A percentile compares a stretch with the other conserved stretches of the same genome.
Evolutionary conservation across 1,140 invertebrate species (phyloP).

Genomic region (Pseudomyrmex gracilis): DNA sequence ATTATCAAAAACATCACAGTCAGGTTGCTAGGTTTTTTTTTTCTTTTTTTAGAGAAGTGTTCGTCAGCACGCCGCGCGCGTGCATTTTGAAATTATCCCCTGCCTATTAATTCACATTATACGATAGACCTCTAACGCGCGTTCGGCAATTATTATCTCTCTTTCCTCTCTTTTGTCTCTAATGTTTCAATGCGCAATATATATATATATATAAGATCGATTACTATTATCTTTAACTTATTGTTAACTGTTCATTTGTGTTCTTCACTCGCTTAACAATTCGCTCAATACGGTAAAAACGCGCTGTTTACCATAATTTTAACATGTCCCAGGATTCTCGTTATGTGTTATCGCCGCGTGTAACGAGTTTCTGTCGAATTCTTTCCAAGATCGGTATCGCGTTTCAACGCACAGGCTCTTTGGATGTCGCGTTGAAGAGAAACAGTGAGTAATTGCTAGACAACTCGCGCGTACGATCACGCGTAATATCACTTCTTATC

Average conservation of each 20-base stretch:
- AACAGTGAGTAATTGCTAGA: slow-evolving; percentile 39
- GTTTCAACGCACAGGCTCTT: slow-evolving; percentile 18
- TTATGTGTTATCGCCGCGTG: not conserved
- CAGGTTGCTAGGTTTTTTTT: slow-evolving; percentile 73
- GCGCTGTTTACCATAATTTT: slow-evolving; percentile 10
- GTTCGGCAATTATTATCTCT: not conserved
- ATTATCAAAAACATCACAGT: slow-evolving; percentile 82
- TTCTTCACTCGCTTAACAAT: slow-evolving; percentile 9
- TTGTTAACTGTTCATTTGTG: slow-evolving; percentile 10
- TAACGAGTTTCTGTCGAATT: not conserved
- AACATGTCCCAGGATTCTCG: not conserved
- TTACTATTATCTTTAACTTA: slow-evolving; percentile 21
- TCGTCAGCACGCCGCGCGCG: slow-evolving; percentile 31
- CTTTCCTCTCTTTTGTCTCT: not conserved
- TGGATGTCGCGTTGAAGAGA: not conserved
- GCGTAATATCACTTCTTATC: slow-evolving; percentile 88
- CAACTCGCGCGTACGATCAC: slow-evolving; percentile 21
- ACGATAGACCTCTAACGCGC: slow-evolving; percentile 6
- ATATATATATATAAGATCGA: slow-evolving; percentile 16
- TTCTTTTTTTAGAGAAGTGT: slow-evolving; percentile 63
- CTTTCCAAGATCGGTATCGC: slow-evolving; percentile 1
- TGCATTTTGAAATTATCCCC: slow-evolving; percentile 1
- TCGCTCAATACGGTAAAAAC: slow-evolving; percentile 5
- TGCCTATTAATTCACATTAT: slow-evolving; percentile 18
- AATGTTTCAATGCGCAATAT: slow-evolving; percentile 44